Conservation (phyloP, 2,113 vertebrate species). For the Ifrita kowaldi region DNA sequence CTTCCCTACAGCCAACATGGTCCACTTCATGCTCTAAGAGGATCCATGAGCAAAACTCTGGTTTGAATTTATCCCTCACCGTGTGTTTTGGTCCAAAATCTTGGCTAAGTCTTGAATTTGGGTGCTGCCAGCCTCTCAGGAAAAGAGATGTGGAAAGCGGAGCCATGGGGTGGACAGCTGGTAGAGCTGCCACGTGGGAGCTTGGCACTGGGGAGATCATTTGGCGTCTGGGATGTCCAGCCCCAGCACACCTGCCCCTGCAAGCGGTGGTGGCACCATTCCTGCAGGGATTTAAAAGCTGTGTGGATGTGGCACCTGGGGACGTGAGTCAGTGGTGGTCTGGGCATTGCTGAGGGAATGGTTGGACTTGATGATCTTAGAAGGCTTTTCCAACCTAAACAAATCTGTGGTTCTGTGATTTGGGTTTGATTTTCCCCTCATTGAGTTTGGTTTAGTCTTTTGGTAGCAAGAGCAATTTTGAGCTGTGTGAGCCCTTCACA, state of each 20-base stretch:
- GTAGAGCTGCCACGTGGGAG: rapidly evolving
- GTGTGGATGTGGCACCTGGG: not conserved
- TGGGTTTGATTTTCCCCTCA: not conserved
- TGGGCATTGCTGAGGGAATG: not conserved
- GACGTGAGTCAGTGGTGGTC: no score
- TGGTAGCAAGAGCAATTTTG: rapidly evolving
- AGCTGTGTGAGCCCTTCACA: not conserved
- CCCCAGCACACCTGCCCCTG: not conserved
- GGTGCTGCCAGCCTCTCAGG: not conserved
- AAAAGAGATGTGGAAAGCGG: rapidly evolving
- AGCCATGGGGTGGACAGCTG: rapidly evolving
- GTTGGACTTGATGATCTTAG: not conserved
- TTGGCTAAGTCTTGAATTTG: not conserved
- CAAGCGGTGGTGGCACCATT: not conserved
- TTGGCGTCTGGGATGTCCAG: not conserved
- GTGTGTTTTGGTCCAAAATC: not conserved
- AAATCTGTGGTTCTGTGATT: not conserved
- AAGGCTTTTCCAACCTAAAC: not conserved
- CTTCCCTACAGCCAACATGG: rapidly evolving
- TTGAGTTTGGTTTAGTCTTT: not conserved
- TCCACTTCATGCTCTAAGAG: not conserved
- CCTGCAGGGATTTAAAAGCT: not conserved
- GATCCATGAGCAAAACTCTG: not conserved
- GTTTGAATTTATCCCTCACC: not conserved
- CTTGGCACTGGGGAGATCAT: not conserved